Conservation (phyloP, 2,888 invertebrate genomes). For the Ectemnius lituratus region DNA sequence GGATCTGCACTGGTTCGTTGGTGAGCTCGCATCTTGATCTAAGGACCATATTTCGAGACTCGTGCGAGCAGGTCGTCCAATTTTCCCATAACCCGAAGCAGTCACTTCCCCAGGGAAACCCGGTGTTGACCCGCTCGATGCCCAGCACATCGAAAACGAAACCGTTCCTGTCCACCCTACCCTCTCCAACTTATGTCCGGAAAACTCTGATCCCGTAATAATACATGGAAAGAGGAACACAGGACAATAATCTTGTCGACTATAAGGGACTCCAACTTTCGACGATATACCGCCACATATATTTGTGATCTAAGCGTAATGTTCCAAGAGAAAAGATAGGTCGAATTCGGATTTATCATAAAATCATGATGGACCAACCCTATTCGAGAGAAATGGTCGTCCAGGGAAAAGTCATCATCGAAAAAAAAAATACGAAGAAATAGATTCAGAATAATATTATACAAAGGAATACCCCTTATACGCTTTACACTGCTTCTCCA, state of each 20-base stretch:
- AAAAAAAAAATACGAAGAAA: no score
- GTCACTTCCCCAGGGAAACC: constrained; percentile 29
- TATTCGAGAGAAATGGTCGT: background rate
- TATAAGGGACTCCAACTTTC: constrained; percentile 33
- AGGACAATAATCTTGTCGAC: constrained; percentile 5
- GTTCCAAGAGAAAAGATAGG: background rate
- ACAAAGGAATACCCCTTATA: no score
- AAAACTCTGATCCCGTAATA: constrained; percentile 31
- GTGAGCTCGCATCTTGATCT: constrained; percentile 37
- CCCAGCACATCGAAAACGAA: constrained; percentile 27
- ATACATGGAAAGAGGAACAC: constrained; percentile 26
- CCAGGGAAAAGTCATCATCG: background rate
- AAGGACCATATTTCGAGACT: constrained; percentile 51
- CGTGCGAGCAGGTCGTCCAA: constrained; percentile 58
- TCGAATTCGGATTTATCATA: background rate
- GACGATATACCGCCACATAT: constrained; percentile 15
- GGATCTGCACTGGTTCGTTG: constrained; percentile 37
- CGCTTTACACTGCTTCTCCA: no score
- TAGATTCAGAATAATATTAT: no score
- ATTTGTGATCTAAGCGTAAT: constrained; percentile 24
- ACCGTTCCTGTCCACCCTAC: constrained; percentile 10
- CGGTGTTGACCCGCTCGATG: constrained; percentile 14
- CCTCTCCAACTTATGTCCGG: constrained; percentile 16
- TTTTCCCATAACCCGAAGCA: constrained; percentile 65
- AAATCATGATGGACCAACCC: background rate